Base-by-base conservation (phyloP, 2,888 invertebrate species). In the Carterocephalus palaemon region DNA sequence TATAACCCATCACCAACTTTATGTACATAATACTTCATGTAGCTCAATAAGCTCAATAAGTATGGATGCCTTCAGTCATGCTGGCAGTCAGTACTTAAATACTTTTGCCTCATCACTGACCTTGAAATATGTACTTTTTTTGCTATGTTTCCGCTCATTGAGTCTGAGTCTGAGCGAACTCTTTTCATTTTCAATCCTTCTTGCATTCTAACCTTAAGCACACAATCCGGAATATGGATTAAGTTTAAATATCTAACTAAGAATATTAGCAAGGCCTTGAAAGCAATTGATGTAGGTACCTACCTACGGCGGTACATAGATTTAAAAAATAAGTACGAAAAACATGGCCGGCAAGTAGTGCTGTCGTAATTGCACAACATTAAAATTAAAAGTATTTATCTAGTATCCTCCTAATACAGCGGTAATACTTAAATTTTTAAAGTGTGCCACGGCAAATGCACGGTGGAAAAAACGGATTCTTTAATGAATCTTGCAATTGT, bases 71-170 rank as follows among this genome's bases (percentile, higher is more conserved):
- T n/a, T 12, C 7, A 1, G 26, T 19, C 8, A 8, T 29, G 19
- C 9, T 36, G 7, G 1, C 33, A 34, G 29, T 23, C 36, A 43
- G 16, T 22, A 28, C 8, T 42, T 36, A 29, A 37, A 12, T 34
- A 52, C 51, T 47, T 33, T 48, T 51, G 50, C 54, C 45, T n/a
- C 33, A 43, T 24, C 24, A 41, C 47, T 47, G 24, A 81, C 82
- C 84, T 84, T 57, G 70, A 66, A 46, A 62, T 48, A 33, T 65
- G 52, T 36, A 73, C 31, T 53, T 74, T 82, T 75, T 83, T 82
- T 40, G 71, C 53, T 47, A 68, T 9, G 66, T 79, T 83, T 46
- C 72, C 77, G 52, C 60, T 60, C 33, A 64, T 54, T 54, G 59
- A 60, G 42, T 65, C 68, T 12, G 79, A 79, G 23, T 80, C 76